phyloP scores from a whole-genome alignment of 2,888 invertebrate species.

The Phyllotreta cruciferae region DNA sequence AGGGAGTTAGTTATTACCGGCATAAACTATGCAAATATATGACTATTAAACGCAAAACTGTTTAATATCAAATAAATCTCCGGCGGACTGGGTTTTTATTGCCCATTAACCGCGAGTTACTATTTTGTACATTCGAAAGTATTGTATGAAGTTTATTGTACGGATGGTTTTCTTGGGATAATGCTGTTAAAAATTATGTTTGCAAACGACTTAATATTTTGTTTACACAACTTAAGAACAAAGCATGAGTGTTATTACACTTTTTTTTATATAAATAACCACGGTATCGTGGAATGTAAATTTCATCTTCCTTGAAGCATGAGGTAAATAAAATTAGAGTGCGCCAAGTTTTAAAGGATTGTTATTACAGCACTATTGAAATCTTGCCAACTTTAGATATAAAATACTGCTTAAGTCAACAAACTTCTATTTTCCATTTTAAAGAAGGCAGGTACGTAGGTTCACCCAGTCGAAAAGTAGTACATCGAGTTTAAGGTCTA shows the following conservation, averaged over 20 bases:
- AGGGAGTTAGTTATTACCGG: slow-evolving; percentile 26
- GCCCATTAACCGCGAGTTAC: slow-evolving; percentile 1
- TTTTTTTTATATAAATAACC: too few relatives aligned
- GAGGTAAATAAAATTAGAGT: too few relatives aligned
- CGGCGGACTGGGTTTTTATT: slow-evolving; percentile 8
- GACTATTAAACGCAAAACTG: slow-evolving; percentile 22
- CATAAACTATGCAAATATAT: slow-evolving; percentile 35
- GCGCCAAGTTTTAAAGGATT: neutral
- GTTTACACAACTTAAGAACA: too few relatives aligned
- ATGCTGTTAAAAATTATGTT: neutral
- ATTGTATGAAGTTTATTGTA: neutral
- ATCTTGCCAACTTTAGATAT: neutral
- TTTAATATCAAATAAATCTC: slow-evolving; percentile 22
- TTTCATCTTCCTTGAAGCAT: too few relatives aligned
- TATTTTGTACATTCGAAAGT: neutral
- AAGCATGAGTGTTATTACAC: too few relatives aligned
- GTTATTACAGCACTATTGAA: neutral
- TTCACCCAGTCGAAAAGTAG: slow-evolving; percentile 11
- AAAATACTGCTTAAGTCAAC: slow-evolving; percentile 22
- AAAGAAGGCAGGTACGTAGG: slow-evolving; percentile 19
- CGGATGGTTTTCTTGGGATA: too few relatives aligned
- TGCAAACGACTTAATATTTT: neutral
- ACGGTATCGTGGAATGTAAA: too few relatives aligned
- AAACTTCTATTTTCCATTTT: slow-evolving; percentile 22
- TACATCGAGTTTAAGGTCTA: slow-evolving; percentile 39